phyloP scores from a whole-genome alignment of 2,888 invertebrate genomes.

The Epinotia brunnichana region DNA sequence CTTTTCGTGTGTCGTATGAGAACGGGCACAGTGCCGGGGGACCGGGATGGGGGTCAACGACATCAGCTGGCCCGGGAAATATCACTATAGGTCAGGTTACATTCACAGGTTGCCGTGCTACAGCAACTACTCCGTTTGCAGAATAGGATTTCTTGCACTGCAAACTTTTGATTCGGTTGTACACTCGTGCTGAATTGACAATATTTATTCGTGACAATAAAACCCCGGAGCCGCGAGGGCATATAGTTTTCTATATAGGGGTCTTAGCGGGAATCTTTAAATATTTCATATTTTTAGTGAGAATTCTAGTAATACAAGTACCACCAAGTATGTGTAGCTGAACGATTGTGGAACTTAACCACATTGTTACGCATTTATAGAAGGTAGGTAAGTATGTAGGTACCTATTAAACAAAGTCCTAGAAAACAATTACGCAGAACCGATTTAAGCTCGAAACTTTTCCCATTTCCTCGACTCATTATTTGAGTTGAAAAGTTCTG shows the following conservation, averaged over 20 bases:
- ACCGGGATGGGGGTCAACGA: conserved; percentile 67
- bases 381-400: not conserved
- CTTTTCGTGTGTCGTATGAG: conserved; percentile 4
- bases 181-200: not conserved
- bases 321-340: too few species aligned
- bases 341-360: not conserved
- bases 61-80: conserved; percentile 54
- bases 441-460: conserved; percentile 28
- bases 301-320: too few species aligned
- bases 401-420: not conserved
- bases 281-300: too few species aligned
- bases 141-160: not conserved
- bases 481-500: conserved; percentile 25
- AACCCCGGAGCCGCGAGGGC: too few species aligned
- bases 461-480: conserved; percentile 28
- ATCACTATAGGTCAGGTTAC: conserved; percentile 39
- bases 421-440: conserved; percentile 17
- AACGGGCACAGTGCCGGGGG: conserved; percentile 13
- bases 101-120: conserved; percentile 20
- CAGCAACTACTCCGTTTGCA: not conserved
- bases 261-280: too few species aligned
- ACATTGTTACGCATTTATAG: not conserved
- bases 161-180: not conserved
- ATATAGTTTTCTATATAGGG: too few species aligned
- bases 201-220: too few species aligned